phyloP scores from a whole-genome alignment of 1,140 invertebrate species.

The Glossosoma conforme region DNA sequence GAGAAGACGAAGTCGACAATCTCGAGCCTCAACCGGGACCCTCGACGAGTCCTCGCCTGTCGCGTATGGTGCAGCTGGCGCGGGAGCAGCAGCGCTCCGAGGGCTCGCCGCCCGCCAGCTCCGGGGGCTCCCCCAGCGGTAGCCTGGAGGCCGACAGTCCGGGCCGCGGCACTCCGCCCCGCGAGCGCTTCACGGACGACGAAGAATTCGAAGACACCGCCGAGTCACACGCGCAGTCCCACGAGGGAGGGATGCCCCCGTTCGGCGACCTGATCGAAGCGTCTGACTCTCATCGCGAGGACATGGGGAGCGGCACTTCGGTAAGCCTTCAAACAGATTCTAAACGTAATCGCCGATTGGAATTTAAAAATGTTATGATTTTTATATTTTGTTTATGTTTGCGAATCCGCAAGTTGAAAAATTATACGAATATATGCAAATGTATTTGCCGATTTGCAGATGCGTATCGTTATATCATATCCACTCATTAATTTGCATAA shows the following conservation, averaged over 20 bases:
- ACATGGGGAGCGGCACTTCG: conserved; percentile 34
- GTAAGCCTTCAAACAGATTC: conserved; percentile 34
- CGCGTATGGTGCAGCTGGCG: conserved; percentile 46
- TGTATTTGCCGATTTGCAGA: too few relatives aligned
- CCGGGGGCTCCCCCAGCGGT: background rate
- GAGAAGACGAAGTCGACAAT: conserved; percentile 35
- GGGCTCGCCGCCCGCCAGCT: background rate
- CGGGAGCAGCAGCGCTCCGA: conserved; percentile 35
- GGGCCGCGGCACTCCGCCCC: conserved; percentile 35
- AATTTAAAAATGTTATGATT: too few relatives aligned
- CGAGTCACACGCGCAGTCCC: conserved; percentile 40
- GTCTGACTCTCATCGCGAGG: conserved; percentile 33
- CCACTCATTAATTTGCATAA: too few relatives aligned
- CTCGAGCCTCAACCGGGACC: too few relatives aligned
- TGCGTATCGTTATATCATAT: too few relatives aligned
- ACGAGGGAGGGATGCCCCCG: conserved; percentile 37
- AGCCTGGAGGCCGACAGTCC: conserved; percentile 31
- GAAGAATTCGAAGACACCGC: conserved; percentile 39
- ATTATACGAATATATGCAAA: too few relatives aligned
- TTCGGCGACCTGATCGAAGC: conserved; percentile 46
- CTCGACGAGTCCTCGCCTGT: conserved; percentile 39
- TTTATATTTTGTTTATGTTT: too few relatives aligned
- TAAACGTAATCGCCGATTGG: too few relatives aligned
- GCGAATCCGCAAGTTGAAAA: too few relatives aligned
- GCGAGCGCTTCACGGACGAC: conserved; percentile 29